Evolutionary conservation across 2,113 vertebrate species (phyloP), one percentile per base, ranked within the genome.

Genomic region (Terrapene triunguis): DNA sequence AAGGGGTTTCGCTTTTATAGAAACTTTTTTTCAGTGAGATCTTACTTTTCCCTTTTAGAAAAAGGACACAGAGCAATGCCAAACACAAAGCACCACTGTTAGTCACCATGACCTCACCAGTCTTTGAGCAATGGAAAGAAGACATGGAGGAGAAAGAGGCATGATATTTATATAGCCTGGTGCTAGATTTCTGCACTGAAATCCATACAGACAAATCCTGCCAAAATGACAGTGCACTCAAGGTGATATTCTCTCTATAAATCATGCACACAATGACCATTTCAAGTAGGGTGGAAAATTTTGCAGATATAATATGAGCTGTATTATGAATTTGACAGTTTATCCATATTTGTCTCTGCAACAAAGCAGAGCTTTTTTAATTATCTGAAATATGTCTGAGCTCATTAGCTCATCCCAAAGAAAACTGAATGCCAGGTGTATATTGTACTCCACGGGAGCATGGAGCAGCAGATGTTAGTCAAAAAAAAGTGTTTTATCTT

Each of bases 131-230:
- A 44, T 27, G 12, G 11, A 76, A 76, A 42, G 72, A 76, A 92
- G 87, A 19, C 3, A 17, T 44, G 29, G 82, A 24, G 53, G 48
- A 93, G 55, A n/a, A 96, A 84, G 32, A 83, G 12, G 54, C 48
- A 59, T 79, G 87, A 62, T 94, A 94, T 93, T 96, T 93, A 57
- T 87, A 48, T 22, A 89, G 95, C 50, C 85, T 93, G 76, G 80
- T 57, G 19, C 76, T 92, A 11, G 48, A 83, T 89, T 87, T 89
- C 89, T 96, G 65, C 65, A 59, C 57, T 87, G 83, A 93, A 97
- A 97, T 95, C 50, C 53, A 95, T n/a, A 57, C 38, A 95, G 96
- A 95, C 88, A 87, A 94, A 96, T 96, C 96, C 79, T 95, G 92
- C 84, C 91, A 82, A 91, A 94, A 78, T 95, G 95, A 97, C 95